Evolutionary conservation across 2,113 vertebrate genomes (phyloP).

Genomic region (Scomber scombrus): DNA sequence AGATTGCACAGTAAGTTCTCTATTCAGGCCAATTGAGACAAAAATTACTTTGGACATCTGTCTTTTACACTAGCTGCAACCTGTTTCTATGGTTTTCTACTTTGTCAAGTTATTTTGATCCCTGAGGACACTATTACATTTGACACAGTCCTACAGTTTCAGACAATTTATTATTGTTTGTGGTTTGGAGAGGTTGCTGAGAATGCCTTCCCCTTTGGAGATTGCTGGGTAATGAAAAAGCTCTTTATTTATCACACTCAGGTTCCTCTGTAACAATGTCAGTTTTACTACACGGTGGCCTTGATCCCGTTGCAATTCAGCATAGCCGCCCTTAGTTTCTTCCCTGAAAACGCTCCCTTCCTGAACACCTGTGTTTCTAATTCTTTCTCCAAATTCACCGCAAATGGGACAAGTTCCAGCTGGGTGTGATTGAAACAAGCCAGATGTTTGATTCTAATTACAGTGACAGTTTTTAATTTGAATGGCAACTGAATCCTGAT

Average conservation of each 20-base stretch:
- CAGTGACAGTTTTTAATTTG: conserved; percentile 15
- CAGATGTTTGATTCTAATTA: conserved; percentile 61
- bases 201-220: background rate
- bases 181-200: conserved; percentile 5
- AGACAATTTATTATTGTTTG: conserved; percentile 35
- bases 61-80: conserved; percentile 38
- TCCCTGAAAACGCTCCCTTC: conserved; percentile 53
- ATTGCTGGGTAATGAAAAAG: conserved; percentile 23
- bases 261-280: conserved; percentile 1
- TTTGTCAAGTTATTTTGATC: background rate
- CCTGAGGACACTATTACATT: conserved; percentile 33
- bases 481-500: conserved; percentile 21
- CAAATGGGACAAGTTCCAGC: conserved; percentile 34
- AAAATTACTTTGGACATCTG: conserved; percentile 38
- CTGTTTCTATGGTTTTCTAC: conserved; percentile 25
- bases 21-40: conserved; percentile 25
- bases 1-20: conserved; percentile 15
- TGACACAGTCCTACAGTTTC: conserved; percentile 12
- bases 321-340: conserved; percentile 38
- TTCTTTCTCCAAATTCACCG: conserved; percentile 33
- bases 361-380: conserved; percentile 74
- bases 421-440: conserved; percentile 45
- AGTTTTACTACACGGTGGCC: conserved; percentile 29
- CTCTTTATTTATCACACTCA: conserved; percentile 43
- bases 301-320: conserved; percentile 23